Evolutionary conservation across 2,113 vertebrate species (phyloP).

Genomic region (Albula glossodonta): DNA sequence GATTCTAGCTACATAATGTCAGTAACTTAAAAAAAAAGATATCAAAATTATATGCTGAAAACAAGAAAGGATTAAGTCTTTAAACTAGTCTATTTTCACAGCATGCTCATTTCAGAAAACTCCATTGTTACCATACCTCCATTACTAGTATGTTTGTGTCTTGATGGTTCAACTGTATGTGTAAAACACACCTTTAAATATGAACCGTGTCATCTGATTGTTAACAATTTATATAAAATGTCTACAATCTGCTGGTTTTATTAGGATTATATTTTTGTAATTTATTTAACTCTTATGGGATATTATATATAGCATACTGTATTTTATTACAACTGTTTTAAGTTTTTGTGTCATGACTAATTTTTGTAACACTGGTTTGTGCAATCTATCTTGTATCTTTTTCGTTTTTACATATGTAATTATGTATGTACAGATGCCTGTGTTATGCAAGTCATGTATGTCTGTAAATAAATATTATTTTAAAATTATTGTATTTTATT

Average conservation of each 20-base stretch:
- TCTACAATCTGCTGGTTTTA: conserved; percentile 22
- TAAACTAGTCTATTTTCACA: too few species aligned
- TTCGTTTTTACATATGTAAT: conserved; percentile 15
- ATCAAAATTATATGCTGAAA: too few species aligned
- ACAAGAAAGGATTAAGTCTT: too few species aligned
- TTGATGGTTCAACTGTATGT: not conserved
- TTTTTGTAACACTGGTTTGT: not conserved
- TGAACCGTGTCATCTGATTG: not conserved
- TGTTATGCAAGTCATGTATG: not conserved
- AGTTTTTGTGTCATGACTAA: not conserved
- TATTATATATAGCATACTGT: conserved; percentile 9
- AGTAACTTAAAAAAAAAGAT: too few species aligned
- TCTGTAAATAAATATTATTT: conserved; percentile 4
- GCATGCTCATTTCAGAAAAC: too few species aligned
- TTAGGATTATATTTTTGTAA: conserved; percentile 30
- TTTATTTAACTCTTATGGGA: conserved; percentile 16
- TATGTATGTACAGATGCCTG: not conserved
- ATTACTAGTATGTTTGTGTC: not conserved
- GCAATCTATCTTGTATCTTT: not conserved
- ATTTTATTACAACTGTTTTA: not conserved
- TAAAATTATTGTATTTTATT: not conserved
- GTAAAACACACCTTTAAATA: not conserved
- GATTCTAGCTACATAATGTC: too few species aligned
- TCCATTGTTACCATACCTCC: too few species aligned
- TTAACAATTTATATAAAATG: conserved; percentile 14